Percentiles rank a stretch among this genome's conserved stretches.
Conservation (phyloP, 2,797 vertebrate species). For the Hippoglossus hippoglossus region DNA sequence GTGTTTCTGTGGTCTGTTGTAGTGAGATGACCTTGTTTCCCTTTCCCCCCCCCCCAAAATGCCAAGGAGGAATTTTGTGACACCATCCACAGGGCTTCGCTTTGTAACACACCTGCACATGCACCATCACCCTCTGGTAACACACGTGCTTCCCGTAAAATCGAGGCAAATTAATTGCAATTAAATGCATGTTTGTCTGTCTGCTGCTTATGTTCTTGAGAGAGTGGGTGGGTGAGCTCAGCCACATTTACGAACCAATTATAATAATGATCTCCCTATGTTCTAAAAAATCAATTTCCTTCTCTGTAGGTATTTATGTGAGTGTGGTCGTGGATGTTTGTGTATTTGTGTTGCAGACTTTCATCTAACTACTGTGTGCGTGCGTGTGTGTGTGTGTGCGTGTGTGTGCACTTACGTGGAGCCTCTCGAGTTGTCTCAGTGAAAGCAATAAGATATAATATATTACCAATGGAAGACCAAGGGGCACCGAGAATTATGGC, state of each 20-base stretch:
- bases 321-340: slow-evolving; percentile 10
- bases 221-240: slow-evolving; percentile 60
- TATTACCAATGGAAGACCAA: slow-evolving; percentile 51
- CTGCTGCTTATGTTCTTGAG: slow-evolving; percentile 37
- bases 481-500: slow-evolving; percentile 24
- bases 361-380: not conserved
- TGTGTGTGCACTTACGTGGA: slow-evolving; percentile 2
- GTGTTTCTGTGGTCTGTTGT: slow-evolving; percentile 45
- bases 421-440: slow-evolving; percentile 39
- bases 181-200: slow-evolving; percentile 46
- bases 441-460: slow-evolving; percentile 47
- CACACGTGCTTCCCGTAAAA: slow-evolving; percentile 24
- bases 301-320: slow-evolving; percentile 60
- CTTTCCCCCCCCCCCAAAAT: not conserved
- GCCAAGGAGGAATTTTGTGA: slow-evolving; percentile 35
- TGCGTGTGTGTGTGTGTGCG: not conserved
- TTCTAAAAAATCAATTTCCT: slow-evolving; percentile 77
- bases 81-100: slow-evolving; percentile 19
- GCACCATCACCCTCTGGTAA: slow-evolving; percentile 16
- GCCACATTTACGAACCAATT: slow-evolving; percentile 79
- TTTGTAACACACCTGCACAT: slow-evolving; percentile 32
- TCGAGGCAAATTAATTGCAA: slow-evolving; percentile 32
- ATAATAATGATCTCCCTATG: slow-evolving; percentile 77
- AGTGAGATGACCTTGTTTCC: slow-evolving; percentile 58
- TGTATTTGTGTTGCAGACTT: not conserved